phyloP scores from a whole-genome alignment of 2,113 vertebrate species.

The Danionella cerebrum region DNA sequence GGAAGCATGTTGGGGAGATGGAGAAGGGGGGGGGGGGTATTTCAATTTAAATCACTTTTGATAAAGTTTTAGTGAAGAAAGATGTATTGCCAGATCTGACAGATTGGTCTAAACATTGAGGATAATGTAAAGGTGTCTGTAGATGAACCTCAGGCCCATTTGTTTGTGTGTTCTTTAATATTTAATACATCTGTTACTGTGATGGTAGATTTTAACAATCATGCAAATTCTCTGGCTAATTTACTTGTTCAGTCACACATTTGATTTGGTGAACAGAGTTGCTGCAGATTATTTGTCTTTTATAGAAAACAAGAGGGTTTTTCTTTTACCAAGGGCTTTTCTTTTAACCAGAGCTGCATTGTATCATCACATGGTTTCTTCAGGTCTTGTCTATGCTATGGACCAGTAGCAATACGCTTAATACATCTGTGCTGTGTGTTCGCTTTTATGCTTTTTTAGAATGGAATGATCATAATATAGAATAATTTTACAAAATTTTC shows the following conservation, averaged over 20 bases:
- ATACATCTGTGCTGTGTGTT: too few species aligned
- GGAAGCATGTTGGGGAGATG: neutral
- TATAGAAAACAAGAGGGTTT: too few species aligned
- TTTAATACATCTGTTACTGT: neutral
- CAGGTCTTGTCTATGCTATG: too few species aligned
- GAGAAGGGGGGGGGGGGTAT: constrained; percentile 2
- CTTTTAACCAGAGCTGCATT: too few species aligned
- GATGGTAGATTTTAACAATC: constrained; percentile 11
- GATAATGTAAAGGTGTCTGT: neutral
- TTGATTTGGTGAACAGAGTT: neutral
- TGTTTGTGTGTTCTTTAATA: neutral
- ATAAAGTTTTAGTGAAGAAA: constrained; percentile 9
- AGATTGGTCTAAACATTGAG: constrained; percentile 6
- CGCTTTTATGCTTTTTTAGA: too few species aligned
- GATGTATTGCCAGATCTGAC: constrained; percentile 2
- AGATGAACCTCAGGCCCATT: neutral
- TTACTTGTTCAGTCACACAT: neutral
- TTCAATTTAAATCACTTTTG: constrained; percentile 6
- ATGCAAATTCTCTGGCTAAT: neutral
- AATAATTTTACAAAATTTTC: too few species aligned
- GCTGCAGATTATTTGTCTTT: neutral
- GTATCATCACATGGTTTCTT: too few species aligned
- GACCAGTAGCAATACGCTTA: too few species aligned
- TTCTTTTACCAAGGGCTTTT: too few species aligned
- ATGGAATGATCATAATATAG: too few species aligned